Percentiles rank a stretch among this genome's conserved stretches.
Conservation (phyloP, 1,140 invertebrate species). For the Ips typographus region DNA sequence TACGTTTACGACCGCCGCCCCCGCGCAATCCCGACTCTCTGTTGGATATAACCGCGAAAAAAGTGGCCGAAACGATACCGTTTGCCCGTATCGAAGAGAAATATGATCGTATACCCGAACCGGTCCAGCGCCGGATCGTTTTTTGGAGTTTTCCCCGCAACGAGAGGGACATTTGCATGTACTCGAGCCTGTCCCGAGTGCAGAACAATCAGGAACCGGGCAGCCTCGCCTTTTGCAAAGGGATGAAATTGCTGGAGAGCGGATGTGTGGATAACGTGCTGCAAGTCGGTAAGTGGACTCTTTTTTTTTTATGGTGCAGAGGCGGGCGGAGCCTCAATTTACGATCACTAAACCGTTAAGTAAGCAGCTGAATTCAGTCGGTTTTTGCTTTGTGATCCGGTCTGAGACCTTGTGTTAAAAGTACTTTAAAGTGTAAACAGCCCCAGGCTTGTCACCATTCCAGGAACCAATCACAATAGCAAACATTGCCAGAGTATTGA, state of each 20-base stretch:
- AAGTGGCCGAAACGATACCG: conserved; percentile 80
- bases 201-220: conserved; percentile 62
- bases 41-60: conserved; percentile 79
- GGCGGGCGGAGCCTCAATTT: too few relatives aligned
- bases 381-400: too few relatives aligned
- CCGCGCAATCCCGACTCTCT: conserved; percentile 64
- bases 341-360: too few relatives aligned
- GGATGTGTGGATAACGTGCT: conserved; percentile 80
- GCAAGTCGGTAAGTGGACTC: conserved; percentile 79
- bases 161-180: conserved; percentile 86
- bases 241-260: conserved; percentile 76
- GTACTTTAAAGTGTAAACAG: too few relatives aligned
- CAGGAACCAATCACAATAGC: too few relatives aligned
- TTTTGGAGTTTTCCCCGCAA: conserved; percentile 87
- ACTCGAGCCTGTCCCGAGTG: conserved; percentile 74
- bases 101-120: conserved; percentile 83
- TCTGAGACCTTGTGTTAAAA: too few relatives aligned
- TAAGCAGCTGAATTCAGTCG: too few relatives aligned
- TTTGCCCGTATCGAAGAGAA: conserved; percentile 85
- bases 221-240: conserved; percentile 82
- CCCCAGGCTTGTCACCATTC: too few relatives aligned
- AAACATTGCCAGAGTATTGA: too few relatives aligned
- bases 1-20: conserved; percentile 50
- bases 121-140: conserved; percentile 82
- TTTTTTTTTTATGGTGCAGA: not conserved